Evolutionary conservation across 2,113 vertebrate genomes (phyloP).

Genomic region (Datnioides undecimradiatus): DNA sequence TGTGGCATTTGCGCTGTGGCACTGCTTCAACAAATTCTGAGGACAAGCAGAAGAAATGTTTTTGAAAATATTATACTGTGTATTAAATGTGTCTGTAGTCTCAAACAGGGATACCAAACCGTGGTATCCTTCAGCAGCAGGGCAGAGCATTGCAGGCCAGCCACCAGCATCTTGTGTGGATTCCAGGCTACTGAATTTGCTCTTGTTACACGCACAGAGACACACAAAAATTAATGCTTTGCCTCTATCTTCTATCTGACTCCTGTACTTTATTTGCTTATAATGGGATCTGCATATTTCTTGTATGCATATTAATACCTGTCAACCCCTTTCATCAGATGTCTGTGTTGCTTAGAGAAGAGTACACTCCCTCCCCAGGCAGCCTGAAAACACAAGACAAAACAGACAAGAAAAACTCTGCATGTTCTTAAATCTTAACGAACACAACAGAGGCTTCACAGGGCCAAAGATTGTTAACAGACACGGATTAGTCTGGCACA

Average conservation of each 20-base stretch:
- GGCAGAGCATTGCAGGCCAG: slow-evolving; percentile 71
- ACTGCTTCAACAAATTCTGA: slow-evolving; percentile 66
- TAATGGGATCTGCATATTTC: neutral
- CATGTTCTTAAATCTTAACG: neutral
- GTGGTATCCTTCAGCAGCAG: slow-evolving; percentile 64
- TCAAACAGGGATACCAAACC: slow-evolving; percentile 43
- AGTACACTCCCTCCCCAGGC: slow-evolving; percentile 74
- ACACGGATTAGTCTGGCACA: neutral
- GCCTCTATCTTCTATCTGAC: neutral
- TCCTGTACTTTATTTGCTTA: neutral
- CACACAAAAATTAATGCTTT: neutral
- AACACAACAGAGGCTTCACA: neutral
- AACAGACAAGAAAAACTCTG: neutral
- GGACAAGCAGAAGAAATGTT: neutral
- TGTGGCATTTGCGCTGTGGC: slow-evolving; percentile 65
- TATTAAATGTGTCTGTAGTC: neutral
- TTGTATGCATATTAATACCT: slow-evolving; percentile 51
- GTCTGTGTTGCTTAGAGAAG: slow-evolving; percentile 67
- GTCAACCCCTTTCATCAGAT: slow-evolving; percentile 68
- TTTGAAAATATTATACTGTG: neutral
- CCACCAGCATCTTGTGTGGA: slow-evolving; percentile 75
- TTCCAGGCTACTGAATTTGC: slow-evolving; percentile 74
- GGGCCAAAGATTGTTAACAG: neutral
- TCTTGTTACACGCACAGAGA: slow-evolving; percentile 42
- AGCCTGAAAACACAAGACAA: slow-evolving; percentile 49